These are phyloP conservation scores for Speoplatyrhinus poulsoni DNA, from an alignment of 2,113 vertebrate species.

Conservation along the genomic window DNA sequence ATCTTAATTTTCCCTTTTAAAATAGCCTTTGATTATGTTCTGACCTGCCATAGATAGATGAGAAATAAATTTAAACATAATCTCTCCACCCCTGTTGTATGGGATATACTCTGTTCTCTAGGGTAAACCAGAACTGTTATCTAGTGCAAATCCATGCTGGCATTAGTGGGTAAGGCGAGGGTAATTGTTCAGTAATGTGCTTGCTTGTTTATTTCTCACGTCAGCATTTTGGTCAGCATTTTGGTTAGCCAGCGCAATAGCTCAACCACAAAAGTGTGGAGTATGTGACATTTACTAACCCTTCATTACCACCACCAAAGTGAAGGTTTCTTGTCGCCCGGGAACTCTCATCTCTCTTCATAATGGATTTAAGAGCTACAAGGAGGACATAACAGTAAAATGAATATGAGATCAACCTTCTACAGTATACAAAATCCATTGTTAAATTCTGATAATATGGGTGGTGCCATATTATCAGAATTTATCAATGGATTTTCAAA, in stretches of 20 bases:
- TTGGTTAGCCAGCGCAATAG: conserved; percentile 2
- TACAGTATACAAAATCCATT: neutral
- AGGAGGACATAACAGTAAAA: conserved; percentile 60
- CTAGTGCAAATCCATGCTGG: neutral
- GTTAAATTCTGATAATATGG: neutral
- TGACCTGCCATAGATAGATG: too few species aligned
- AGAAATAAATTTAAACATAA: too few species aligned
- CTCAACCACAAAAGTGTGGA: conserved; percentile 20
- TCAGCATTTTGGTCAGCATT: conserved; percentile 11
- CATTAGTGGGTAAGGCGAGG: conserved; percentile 6
- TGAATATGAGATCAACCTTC: neutral
- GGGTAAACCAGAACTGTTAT: neutral
- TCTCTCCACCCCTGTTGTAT: neutral
- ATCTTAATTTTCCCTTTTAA: too few species aligned
- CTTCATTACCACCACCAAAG: conserved; percentile 88
- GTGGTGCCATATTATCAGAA: neutral
- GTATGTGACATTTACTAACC: conserved; percentile 78
- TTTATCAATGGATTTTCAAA: too few species aligned
- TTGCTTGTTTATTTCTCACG: conserved; percentile 12
- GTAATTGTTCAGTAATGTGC: conserved; percentile 18
- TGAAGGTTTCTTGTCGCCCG: conserved; percentile 84
- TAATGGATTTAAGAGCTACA: conserved; percentile 84
- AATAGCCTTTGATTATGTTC: too few species aligned
- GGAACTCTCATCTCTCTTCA: conserved; percentile 82
- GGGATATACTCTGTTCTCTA: conserved; percentile 1